Base-by-base conservation (phyloP, 2,888 invertebrate species). In the Lucinisca nassula region DNA sequence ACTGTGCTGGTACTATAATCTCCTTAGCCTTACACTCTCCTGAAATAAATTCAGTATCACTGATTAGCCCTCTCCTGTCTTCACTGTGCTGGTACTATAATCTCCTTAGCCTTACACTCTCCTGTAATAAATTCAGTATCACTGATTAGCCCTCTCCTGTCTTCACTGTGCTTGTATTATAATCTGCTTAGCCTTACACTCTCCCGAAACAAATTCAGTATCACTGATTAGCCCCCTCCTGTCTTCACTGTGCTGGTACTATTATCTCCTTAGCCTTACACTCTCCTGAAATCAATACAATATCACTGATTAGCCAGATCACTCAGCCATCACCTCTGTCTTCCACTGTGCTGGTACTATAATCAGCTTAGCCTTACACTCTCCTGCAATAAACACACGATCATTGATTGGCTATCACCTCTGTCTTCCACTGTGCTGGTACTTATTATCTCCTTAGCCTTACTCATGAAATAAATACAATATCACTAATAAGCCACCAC, bases 271-370 rank as follows among this genome's bases (percentile, higher is more conserved):
- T 70, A 21, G 81, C 76, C n/a, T 78, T 51, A 6, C 38, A 45
- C 8, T 82, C 84, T 45, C 79, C 87, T 88, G 61, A 1, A 40
- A 58, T 2, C 21, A 51, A n/a, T n/a, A n/a, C n/a, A n/a, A n/a
- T n/a, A n/a, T n/a, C n/a, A n/a, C n/a, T n/a, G n/a, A n/a, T n/a
- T n/a, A n/a, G n/a, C n/a, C n/a, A n/a, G n/a, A n/a, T n/a, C n/a
- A n/a, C n/a, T n/a, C n/a, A n/a, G n/a, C 91, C 37, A 93, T 51
- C 27, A 92, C 89, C 12, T 90, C 88, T n/a, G 75, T 77, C n/a
- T 84, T 58, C 89, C 90, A 90, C 38, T 84, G 81, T 37, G 45
- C 49, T 12, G 83, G 76, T 24, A 91, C 38, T 3, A 85, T 78
- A 35, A 90, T 75, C 49, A 91, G 91, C 14, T 72, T 74, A 14